Percentiles rank a stretch among this genome's conserved stretches.
phyloP scores from a whole-genome alignment of 2,113 vertebrate genomes.

The Puntigrus tetrazona region DNA sequence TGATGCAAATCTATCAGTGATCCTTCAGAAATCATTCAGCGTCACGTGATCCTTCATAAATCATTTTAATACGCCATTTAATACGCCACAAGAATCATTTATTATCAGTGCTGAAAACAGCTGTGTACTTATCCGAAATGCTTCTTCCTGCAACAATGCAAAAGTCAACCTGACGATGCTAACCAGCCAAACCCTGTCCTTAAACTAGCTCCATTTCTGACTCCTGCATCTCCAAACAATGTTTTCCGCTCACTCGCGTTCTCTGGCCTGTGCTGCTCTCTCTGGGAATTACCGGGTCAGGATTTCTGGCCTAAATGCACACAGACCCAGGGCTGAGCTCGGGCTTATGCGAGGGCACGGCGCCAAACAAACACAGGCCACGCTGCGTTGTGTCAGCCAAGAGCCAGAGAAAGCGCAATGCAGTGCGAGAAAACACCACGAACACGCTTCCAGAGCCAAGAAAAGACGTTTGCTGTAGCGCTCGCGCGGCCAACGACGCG shows the following conservation, averaged over 20 bases:
- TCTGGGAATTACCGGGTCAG: constrained; percentile 34
- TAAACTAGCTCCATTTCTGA: not conserved
- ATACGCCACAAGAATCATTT: too few species aligned
- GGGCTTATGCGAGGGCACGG: constrained; percentile 39
- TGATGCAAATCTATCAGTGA: too few species aligned
- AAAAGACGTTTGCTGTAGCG: not conserved
- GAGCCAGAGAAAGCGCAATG: constrained; percentile 28
- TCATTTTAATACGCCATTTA: too few species aligned
- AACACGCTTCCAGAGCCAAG: constrained; percentile 23
- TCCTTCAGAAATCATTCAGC: too few species aligned
- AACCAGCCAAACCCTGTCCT: not conserved
- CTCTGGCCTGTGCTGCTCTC: constrained; percentile 42
- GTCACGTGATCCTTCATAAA: too few species aligned
- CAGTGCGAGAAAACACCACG: constrained; percentile 1
- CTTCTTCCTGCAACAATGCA: too few species aligned
- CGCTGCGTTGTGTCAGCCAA: constrained; percentile 43
- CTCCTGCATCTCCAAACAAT: not conserved
- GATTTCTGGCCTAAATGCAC: constrained; percentile 43
- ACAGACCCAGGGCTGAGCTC: constrained; percentile 34
- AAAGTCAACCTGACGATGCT: not conserved
- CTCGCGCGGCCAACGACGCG: too few species aligned
- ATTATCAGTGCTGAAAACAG: too few species aligned
- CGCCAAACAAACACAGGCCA: constrained; percentile 51
- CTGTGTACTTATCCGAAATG: too few species aligned
- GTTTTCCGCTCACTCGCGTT: constrained; percentile 20